Percentiles rank a stretch among this genome's conserved stretches.
Conservation (phyloP, 2,797 vertebrate genomes). For the Anguilla marmorata region DNA sequence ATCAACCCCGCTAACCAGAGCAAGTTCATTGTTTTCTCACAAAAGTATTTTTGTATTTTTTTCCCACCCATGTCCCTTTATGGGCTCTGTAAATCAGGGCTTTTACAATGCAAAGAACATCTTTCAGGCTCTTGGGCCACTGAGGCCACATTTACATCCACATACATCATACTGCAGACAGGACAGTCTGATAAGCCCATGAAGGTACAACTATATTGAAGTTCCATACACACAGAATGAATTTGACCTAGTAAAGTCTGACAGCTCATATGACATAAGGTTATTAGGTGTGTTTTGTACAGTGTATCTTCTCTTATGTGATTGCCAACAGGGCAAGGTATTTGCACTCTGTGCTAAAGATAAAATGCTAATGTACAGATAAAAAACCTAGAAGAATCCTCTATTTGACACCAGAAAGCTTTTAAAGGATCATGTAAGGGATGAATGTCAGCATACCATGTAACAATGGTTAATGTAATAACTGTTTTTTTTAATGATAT, state of each 20-base stretch:
- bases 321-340: conserved; percentile 17
- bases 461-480: too few species aligned
- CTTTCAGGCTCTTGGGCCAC: neutral
- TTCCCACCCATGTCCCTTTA: too few species aligned
- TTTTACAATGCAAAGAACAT: conserved; percentile 40
- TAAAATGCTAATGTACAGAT: conserved; percentile 24
- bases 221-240: neutral
- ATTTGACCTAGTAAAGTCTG: neutral
- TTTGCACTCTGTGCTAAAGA: conserved; percentile 14
- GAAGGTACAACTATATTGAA: neutral
- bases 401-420: conserved; percentile 10
- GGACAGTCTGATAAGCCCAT: neutral
- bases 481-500: too few species aligned
- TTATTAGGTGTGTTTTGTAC: neutral
- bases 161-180: neutral
- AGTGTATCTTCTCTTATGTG: neutral
- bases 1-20: too few species aligned
- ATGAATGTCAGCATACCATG: neutral
- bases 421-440: conserved; percentile 5
- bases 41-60: too few species aligned
- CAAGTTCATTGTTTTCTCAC: too few species aligned
- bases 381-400: neutral
- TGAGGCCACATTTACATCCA: conserved; percentile 8
- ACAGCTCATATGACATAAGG: neutral
- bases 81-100: conserved; percentile 12